Evolutionary conservation across 2,888 invertebrate genomes (phyloP).

Genomic region (Epinotia bilunana): DNA sequence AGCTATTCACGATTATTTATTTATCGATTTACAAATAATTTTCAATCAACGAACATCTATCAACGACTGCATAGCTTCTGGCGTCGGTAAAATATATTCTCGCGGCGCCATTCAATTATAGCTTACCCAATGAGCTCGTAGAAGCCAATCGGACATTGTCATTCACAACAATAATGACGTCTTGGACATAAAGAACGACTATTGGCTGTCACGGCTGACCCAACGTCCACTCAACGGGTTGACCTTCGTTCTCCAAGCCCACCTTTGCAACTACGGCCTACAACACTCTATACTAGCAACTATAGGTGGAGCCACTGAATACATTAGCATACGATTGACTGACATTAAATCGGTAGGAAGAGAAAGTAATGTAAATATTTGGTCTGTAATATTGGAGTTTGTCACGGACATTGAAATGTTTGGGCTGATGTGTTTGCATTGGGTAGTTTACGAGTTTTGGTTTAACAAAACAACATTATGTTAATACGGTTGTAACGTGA

Average conservation of each 20-base stretch:
- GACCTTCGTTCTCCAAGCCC: constrained; percentile 27
- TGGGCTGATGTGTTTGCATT: constrained; percentile 36
- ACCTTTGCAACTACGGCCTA: constrained; percentile 6
- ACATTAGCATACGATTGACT: constrained; percentile 50
- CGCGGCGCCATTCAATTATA: constrained; percentile 47
- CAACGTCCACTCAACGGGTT: constrained; percentile 40
- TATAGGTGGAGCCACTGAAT: constrained; percentile 46
- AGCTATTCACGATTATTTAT: neutral
- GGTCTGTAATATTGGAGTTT: constrained; percentile 40
- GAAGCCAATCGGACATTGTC: constrained; percentile 46
- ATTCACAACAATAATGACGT: constrained; percentile 42
- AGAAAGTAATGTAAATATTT: constrained; percentile 48
- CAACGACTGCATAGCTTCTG: constrained; percentile 36
- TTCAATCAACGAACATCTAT: constrained; percentile 26
- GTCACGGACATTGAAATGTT: constrained; percentile 45
- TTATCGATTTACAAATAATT: constrained; percentile 13
- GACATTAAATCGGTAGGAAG: constrained; percentile 46
- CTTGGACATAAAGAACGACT: constrained; percentile 29
- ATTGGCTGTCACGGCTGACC: constrained; percentile 44
- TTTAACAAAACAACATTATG: constrained; percentile 39
- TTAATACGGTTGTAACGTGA: constrained; percentile 32
- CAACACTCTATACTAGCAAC: constrained; percentile 20
- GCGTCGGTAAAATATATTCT: constrained; percentile 42
- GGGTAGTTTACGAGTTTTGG: constrained; percentile 38
- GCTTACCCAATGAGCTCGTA: constrained; percentile 43